Base-by-base conservation (phyloP, 1,140 invertebrate species). In the Temnothorax nylanderi region DNA sequence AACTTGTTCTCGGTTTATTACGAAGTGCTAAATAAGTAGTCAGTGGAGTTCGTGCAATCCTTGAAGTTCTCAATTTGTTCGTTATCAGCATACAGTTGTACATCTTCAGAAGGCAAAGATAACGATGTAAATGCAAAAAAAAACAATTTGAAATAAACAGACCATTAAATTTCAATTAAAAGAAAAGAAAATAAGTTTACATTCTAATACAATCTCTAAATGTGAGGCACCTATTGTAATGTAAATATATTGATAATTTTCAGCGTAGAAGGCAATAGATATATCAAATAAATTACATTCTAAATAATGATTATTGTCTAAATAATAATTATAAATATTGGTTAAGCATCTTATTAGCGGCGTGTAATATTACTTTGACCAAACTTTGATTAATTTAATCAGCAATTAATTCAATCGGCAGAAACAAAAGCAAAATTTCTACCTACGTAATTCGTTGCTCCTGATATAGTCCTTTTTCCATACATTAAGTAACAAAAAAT, bases 21-120 rank as follows among this genome's bases (percentile, higher is more conserved):
- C 77, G 88, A 90, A 92, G 91, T 91, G 81, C 88, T 92, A 37
- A 93, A 92, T 90, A 82, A 91, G 91, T 90, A 87, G 71, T 88
- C n/a, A 11, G 60, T 16, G 47, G 7, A 54, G 18, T 78, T 64
- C 7, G 60, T 62, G 32, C 44, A 49, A 78, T 49, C 18, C 44
- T 51, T 47, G 1, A 44, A 64, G 21, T 77, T 77, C 11, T 34
- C 58, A 64, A 64, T 77, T 47, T 65, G 18, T 65, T 65, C 1
- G 16, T 49, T 32, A 51, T 74, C 16, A 74, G 11, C 6, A 26
- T 26, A 13, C n/a, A 58, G 13, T 71, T 71, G 26, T 76, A 18
- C 3, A 18, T 56, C 8, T 16, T 16, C 18, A 5, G 49, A 2
- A n/a, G 32, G 7, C 13, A 32, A 49, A 47, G 18, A 47, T 26